phyloP scores from a whole-genome alignment of 1,140 invertebrate species.

The Antheraea mylitta region DNA sequence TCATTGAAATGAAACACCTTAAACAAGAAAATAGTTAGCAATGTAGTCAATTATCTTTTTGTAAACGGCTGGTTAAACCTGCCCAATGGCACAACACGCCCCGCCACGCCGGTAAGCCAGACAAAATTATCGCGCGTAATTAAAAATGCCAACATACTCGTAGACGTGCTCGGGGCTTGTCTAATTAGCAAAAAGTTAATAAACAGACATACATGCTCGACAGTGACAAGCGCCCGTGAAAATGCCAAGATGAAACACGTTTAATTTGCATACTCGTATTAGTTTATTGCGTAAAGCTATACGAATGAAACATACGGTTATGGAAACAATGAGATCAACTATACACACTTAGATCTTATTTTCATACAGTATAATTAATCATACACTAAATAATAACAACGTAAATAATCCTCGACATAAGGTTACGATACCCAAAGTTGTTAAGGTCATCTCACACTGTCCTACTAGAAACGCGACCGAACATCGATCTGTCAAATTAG shows the following conservation, averaged over 20 bases:
- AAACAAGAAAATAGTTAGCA: background rate
- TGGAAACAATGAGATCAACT: background rate
- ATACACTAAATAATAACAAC: background rate
- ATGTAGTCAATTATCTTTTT: background rate
- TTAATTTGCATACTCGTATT: slow-evolving; percentile 69
- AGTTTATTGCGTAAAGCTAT: slow-evolving; percentile 25
- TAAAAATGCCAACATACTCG: slow-evolving; percentile 71
- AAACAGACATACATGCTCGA: slow-evolving; percentile 66
- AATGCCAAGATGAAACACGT: slow-evolving; percentile 75
- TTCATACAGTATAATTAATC: too few species aligned
- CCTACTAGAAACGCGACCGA: slow-evolving; percentile 29
- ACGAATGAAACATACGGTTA: slow-evolving; percentile 14
- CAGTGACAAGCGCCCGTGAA: slow-evolving; percentile 69
- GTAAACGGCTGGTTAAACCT: background rate
- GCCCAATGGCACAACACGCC: slow-evolving; percentile 13
- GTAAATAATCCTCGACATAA: background rate
- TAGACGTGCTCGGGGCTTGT: slow-evolving; percentile 51
- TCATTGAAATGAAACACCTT: background rate
- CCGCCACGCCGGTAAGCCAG: slow-evolving; percentile 30
- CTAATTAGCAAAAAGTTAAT: slow-evolving; percentile 78
- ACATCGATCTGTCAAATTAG: slow-evolving; percentile 76
- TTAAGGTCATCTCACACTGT: slow-evolving; percentile 54
- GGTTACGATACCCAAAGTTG: slow-evolving; percentile 10
- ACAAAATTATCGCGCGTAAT: slow-evolving; percentile 63
- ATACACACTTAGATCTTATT: background rate